These are phyloP conservation scores for Cremastobaeus sp. DNA, from an alignment of 2,888 invertebrate species.

Conservation along the genomic window DNA sequence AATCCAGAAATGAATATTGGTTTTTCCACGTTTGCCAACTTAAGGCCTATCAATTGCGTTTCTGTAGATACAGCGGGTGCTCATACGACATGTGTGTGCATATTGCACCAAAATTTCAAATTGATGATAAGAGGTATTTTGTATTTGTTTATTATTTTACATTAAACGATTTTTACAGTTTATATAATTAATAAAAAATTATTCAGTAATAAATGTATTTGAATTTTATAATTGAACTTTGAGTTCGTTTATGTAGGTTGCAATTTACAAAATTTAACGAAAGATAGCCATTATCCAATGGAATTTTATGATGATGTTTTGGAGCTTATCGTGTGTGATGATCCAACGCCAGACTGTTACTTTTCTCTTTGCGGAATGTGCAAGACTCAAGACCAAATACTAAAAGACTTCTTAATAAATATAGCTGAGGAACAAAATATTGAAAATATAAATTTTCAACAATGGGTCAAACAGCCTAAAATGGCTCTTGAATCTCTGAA, in stretches of 20 bases:
- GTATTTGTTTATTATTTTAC: too few species aligned
- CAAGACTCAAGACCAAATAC: slow-evolving; percentile 1
- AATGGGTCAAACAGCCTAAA: slow-evolving; percentile 26
- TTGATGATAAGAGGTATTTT: too few species aligned
- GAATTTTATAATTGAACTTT: slow-evolving; percentile 2
- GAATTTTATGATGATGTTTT: slow-evolving; percentile 18
- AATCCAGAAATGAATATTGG: slow-evolving; percentile 7
- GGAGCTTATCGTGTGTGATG: slow-evolving; percentile 11
- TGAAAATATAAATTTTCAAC: slow-evolving; percentile 14
- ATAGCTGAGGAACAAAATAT: slow-evolving; percentile 12
- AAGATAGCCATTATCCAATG: slow-evolving; percentile 6
- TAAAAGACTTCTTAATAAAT: neutral
- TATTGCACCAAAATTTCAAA: too few species aligned
- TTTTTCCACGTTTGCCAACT: slow-evolving; percentile 7
- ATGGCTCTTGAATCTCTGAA: neutral
- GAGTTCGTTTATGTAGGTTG: slow-evolving; percentile 16
- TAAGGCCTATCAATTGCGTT: slow-evolving; percentile 12
- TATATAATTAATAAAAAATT: too few species aligned
- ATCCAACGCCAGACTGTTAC: slow-evolving; percentile 9
- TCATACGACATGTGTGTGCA: too few species aligned
- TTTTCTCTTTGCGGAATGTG: slow-evolving; percentile 2
- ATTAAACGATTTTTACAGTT: too few species aligned
- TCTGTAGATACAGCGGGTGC: slow-evolving; percentile 12
- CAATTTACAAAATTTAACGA: slow-evolving; percentile 2
- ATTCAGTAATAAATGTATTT: too few species aligned